Evolutionary conservation across 2,888 invertebrate genomes (phyloP).

Genomic region (Melinaea menophilus): DNA sequence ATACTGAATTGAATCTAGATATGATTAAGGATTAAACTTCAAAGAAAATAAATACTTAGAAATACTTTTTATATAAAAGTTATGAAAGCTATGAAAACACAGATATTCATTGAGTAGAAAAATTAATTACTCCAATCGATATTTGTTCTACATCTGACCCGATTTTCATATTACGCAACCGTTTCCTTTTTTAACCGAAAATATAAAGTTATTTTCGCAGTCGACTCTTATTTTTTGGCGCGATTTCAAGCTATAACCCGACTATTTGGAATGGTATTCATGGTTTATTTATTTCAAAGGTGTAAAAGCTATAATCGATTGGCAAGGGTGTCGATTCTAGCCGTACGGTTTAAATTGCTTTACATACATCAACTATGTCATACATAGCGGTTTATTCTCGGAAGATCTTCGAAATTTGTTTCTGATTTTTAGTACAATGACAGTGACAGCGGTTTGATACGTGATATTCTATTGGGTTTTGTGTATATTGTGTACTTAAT

Average conservation of each 20-base stretch:
- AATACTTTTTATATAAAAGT: too few relatives aligned
- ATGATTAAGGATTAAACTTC: too few relatives aligned
- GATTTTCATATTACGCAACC: constrained; percentile 18
- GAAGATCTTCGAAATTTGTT: background rate
- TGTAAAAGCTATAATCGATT: constrained; percentile 17
- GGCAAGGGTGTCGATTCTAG: constrained; percentile 11
- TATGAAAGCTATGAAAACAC: background rate
- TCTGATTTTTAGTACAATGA: too few relatives aligned
- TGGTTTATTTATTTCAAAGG: constrained; percentile 19
- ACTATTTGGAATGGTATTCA: constrained; percentile 20
- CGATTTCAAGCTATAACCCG: constrained; percentile 24
- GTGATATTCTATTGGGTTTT: too few relatives aligned
- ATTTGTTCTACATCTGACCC: constrained; percentile 16
- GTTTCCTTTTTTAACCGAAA: constrained; percentile 20
- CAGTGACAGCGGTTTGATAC: too few relatives aligned
- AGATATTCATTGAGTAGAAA: constrained; percentile 5
- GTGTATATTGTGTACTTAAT: too few relatives aligned
- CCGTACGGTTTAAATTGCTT: constrained; percentile 14
- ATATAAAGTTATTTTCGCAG: constrained; percentile 23
- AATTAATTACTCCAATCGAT: constrained; percentile 6
- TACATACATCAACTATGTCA: constrained; percentile 12
- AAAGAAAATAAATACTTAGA: too few relatives aligned
- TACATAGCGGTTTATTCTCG: background rate
- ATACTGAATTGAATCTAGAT: too few relatives aligned
- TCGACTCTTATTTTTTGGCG: constrained; percentile 29